A percentile compares a stretch with the other conserved stretches of the same genome.
These are phyloP conservation scores for Podarcis siculus DNA, from an alignment of 2,797 vertebrate genomes.

Conservation along the genomic window DNA sequence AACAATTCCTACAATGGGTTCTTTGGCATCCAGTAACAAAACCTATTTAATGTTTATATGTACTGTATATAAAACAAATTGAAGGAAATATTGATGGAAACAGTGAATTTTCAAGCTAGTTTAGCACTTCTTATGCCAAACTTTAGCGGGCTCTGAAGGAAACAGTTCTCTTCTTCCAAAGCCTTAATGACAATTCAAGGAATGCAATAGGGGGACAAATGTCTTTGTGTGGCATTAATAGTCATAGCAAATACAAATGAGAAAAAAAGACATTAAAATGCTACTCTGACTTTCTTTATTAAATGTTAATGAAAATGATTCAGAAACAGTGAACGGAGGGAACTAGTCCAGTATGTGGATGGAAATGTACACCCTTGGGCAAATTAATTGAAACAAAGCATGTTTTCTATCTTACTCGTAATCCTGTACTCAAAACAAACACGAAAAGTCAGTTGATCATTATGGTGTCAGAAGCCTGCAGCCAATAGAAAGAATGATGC, in stretches of 20 bases:
- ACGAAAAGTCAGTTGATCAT: too few species aligned
- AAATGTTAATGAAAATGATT: neutral
- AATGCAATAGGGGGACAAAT: neutral
- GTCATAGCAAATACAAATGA: neutral
- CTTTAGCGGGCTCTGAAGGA: neutral
- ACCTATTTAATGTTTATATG: neutral
- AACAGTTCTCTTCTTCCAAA: neutral
- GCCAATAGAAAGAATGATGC: too few species aligned
- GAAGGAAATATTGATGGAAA: slow-evolving; percentile 6
- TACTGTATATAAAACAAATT: neutral
- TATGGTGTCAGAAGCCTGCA: too few species aligned
- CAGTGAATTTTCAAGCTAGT: neutral
- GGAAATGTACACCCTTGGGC: too few species aligned
- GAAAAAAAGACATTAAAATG: neutral
- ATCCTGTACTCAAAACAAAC: too few species aligned
- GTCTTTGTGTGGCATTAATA: neutral
- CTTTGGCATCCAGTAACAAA: neutral
- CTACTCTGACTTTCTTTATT: neutral
- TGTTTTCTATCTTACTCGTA: too few species aligned
- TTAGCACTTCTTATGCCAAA: slow-evolving; percentile 10
- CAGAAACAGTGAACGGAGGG: neutral
- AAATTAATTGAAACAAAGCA: too few species aligned
- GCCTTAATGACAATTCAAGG: neutral
- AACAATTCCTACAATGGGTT: neutral
- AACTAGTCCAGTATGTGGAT: neutral